Evolutionary conservation across 2,797 vertebrate species (phyloP).

Genomic region (Sternarchorhynchus goeldii): DNA sequence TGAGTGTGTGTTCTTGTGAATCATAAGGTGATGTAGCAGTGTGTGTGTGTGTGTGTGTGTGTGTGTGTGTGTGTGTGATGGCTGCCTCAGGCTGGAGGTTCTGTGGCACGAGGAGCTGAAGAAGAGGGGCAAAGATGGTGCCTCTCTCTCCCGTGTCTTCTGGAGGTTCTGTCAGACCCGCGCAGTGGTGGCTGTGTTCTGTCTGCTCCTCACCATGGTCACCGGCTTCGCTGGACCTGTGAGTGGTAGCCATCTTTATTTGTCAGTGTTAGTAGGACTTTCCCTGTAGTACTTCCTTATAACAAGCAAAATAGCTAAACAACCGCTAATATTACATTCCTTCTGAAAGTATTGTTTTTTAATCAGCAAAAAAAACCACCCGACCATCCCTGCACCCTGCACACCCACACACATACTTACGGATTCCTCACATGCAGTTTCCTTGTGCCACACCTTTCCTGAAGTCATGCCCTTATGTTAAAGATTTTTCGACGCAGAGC

Average conservation of each 20-base stretch:
- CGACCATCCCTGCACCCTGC: neutral
- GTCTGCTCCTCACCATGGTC: slow-evolving; percentile 79
- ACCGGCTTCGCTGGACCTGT: slow-evolving; percentile 79
- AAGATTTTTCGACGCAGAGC: slow-evolving; percentile 54
- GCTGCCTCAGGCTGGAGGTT: slow-evolving; percentile 70
- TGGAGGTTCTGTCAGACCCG: slow-evolving; percentile 84
- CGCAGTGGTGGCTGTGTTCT: slow-evolving; percentile 75
- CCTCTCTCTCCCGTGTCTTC: slow-evolving; percentile 76
- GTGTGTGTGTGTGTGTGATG: neutral
- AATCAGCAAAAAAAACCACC: no score
- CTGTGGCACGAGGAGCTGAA: slow-evolving; percentile 81
- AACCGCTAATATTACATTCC: no score
- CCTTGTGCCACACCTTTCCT: slow-evolving; percentile 8
- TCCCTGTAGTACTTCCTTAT: no score
- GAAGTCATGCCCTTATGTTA: slow-evolving; percentile 57
- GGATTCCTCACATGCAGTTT: neutral
- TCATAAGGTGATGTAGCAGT: neutral
- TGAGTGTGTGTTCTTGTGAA: neutral
- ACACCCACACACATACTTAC: neutral
- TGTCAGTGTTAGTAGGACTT: neutral
- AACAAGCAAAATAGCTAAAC: no score
- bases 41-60: slow-evolving; percentile 1
- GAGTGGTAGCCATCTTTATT: slow-evolving; percentile 61
- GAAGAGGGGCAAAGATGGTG: slow-evolving; percentile 68
- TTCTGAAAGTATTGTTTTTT: no score